phyloP scores from a whole-genome alignment of 2,888 invertebrate species.

The Agrochola litura region DNA sequence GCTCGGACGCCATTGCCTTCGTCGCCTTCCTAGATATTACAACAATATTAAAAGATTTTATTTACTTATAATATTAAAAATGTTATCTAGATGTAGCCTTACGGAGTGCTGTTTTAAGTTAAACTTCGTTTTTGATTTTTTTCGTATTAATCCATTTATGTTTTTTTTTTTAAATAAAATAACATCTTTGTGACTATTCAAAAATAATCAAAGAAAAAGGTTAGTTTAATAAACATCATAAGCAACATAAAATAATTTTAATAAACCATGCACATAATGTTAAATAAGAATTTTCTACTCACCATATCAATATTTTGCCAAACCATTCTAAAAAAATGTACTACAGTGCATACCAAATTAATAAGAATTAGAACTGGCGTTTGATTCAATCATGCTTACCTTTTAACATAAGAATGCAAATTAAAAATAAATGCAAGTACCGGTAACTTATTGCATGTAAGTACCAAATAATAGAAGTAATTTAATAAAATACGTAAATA shows the following conservation, averaged over 20 bases:
- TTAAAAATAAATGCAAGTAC: conserved; percentile 28
- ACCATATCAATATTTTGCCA: conserved; percentile 73
- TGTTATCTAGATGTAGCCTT: too few relatives aligned
- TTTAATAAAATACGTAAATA: background rate
- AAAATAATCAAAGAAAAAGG: background rate
- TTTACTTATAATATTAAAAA: background rate
- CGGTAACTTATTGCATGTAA: background rate
- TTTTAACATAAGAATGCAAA: conserved; percentile 63
- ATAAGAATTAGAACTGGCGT: conserved; percentile 71
- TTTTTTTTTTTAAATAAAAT: background rate
- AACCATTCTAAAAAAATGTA: conserved; percentile 75
- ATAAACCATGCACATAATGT: conserved; percentile 44
- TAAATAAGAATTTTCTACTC: conserved; percentile 70
- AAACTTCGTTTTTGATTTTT: background rate
- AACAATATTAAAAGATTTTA: conserved; percentile 22
- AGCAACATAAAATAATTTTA: background rate
- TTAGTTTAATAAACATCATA: background rate
- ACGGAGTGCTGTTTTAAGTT: background rate
- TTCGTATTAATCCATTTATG: background rate
- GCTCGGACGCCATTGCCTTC: conserved; percentile 81
- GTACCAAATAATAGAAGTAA: background rate
- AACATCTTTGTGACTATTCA: background rate
- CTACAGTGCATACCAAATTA: conserved; percentile 67
- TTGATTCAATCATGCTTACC: conserved; percentile 79
- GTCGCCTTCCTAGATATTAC: conserved; percentile 79